Base-by-base conservation (phyloP, 1,140 invertebrate genomes). In the Drosophila pachea region DNA sequence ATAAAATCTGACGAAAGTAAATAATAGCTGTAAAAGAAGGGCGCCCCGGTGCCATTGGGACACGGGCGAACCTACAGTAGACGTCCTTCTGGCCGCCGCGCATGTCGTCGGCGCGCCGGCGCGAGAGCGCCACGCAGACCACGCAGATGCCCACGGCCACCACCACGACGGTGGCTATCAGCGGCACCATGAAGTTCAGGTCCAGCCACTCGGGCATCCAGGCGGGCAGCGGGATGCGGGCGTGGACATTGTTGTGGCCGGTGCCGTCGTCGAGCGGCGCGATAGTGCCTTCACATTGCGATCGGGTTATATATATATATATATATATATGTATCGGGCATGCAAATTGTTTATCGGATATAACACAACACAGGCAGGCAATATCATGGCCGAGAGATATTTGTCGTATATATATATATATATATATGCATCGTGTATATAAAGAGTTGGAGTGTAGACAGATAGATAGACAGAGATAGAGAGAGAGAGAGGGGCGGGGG, bases 131-230 rank as follows among this genome's bases (percentile, higher is more conserved):
- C 63, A 97, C 94, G 90, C 95, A 97, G 88, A 97, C 95, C 70
- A 97, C 95, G 84, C 96, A 93, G 86, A 97, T 94, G 64, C 95
- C 95, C 73, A 97, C 95, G 72, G 96, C 92, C 88, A 97, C 94
- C 64, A 97, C 95, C 68, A 97, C 93, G 36, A 96, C 91, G 6
- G 95, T 96, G 22, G 95, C 95, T 68, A 94, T 92, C 43, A 96
- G 93, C 0, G 95, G 95, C 6, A 97, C 95, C 58, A 96, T 91
- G 55, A 97, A 93, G 90, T 97, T 96, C 54, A 96, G 92, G 87
- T 97, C 95, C 35, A 97, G 91, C 95, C 95, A 97, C 48, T 93
- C 92, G 16, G 94, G 95, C 53, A 96, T 91, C 95, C 95, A 96
- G 0, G 94, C 94, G 73, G 95, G 95, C 43, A 92, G 78, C 31